Conservation (phyloP, 2,888 invertebrate species). For the Tromatobia lineatoria region DNA sequence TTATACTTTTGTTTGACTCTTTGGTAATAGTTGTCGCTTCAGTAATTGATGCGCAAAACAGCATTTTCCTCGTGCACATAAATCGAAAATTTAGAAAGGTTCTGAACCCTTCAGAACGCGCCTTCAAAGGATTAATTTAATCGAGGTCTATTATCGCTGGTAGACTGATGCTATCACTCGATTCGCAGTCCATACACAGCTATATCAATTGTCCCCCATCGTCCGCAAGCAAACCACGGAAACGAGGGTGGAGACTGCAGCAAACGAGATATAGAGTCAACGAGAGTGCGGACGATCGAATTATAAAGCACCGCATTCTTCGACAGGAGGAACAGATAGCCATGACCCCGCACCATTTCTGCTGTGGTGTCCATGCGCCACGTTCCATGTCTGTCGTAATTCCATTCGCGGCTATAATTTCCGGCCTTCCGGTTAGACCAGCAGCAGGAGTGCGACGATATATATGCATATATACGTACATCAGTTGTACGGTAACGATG, state of each 20-base stretch:
- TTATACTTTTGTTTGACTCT: background rate
- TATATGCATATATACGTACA: conserved; percentile 8
- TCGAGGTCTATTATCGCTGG: conserved; percentile 44
- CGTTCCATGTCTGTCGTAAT: conserved; percentile 58
- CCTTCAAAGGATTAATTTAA: conserved; percentile 52
- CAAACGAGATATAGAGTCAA: conserved; percentile 37
- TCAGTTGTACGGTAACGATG: conserved; percentile 45
- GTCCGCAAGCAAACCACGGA: conserved; percentile 51
- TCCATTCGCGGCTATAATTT: conserved; percentile 68
- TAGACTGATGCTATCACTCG: conserved; percentile 43
- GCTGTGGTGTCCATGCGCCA: conserved; percentile 27
- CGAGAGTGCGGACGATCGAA: conserved; percentile 65
- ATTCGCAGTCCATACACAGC: conserved; percentile 36
- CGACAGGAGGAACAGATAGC: conserved; percentile 57
- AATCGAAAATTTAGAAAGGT: background rate
- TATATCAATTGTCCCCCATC: conserved; percentile 51
- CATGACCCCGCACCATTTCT: conserved; percentile 54
- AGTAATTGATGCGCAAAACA: background rate
- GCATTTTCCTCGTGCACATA: background rate
- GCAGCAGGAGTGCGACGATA: conserved; percentile 17
- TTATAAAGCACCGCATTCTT: conserved; percentile 67
- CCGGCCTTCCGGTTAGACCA: conserved; percentile 66
- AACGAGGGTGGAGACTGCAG: conserved; percentile 46
- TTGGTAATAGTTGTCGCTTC: background rate
- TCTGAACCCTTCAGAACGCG: background rate